Evolutionary conservation across 2,888 invertebrate genomes (phyloP), one percentile per base, ranked within the genome.

Genomic region (Biston betularia): DNA sequence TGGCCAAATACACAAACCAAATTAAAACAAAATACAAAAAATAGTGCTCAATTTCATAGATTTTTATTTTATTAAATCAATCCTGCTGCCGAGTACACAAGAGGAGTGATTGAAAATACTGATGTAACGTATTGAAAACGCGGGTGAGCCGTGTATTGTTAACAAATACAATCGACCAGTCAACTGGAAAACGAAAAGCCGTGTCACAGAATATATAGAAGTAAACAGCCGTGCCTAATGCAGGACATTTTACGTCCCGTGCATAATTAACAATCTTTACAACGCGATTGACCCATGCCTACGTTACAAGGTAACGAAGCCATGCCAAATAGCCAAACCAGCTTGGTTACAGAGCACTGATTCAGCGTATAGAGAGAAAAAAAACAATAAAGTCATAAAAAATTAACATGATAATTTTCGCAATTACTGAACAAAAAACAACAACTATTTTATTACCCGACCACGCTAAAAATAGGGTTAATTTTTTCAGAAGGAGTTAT

Each of bases 91-190:
- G 15, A 10, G 42, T 8, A 3, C 15, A 48, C 0, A n/a, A 34
- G 11, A 35, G n/a, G 7, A 57, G 9, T 61, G 63, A 72, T 69
- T 68, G 68, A 45, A 54, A 55, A 35, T 35, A 33, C 10, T 53
- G 15, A 44, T 45, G 45, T 58, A 49, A 9, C 33, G 24, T 33
- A 44, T 50, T 63, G 35, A 14, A 49, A 52, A n/a, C 33, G 59
- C 24, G 38, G 45, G 54, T 52, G 63, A 75, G 78, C 76, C 75
- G 76, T 79, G 79, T 70, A 85, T 86, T 86, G 86, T 83, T 56
- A 56, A 83, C 42, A 82, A 79, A 52, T 34, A 67, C 75, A 77
- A 77, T 68, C 73, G 73, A 75, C 74, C 74, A 79, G 74, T 78
- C 78, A 76, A 75, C 79, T 82, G 83, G 82, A 84, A 82, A 79